Evolutionary conservation across 2,113 vertebrate genomes (phyloP).

Genomic region (Leucoraja erinaceus): DNA sequence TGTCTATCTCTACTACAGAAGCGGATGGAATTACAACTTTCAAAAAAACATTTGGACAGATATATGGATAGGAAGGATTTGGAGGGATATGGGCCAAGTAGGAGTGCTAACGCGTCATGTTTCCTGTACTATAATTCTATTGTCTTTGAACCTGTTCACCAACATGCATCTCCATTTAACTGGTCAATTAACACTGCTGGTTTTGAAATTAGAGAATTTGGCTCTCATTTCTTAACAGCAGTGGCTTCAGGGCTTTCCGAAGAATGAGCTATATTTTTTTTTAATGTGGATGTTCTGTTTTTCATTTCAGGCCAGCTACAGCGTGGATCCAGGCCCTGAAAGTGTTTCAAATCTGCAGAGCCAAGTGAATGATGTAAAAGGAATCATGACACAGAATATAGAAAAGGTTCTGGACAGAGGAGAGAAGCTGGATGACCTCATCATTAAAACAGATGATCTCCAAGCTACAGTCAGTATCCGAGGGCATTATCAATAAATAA

Average conservation of each 20-base stretch:
- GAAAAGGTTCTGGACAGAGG: constrained; percentile 69
- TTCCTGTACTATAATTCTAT: too few species aligned
- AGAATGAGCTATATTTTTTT: background rate
- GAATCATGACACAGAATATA: constrained; percentile 70
- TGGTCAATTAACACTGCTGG: background rate
- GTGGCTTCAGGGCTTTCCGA: background rate
- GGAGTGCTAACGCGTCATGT: too few species aligned
- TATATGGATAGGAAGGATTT: too few species aligned
- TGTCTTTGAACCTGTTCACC: background rate
- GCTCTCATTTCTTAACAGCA: background rate
- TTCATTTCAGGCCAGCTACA: constrained; percentile 49
- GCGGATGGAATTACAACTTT: too few species aligned
- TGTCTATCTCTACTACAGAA: too few species aligned
- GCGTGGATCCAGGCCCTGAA: constrained; percentile 43
- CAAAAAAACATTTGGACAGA: too few species aligned
- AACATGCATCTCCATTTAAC: background rate
- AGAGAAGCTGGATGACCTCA: constrained; percentile 59
- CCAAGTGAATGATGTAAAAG: constrained; percentile 72
- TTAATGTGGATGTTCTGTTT: background rate
- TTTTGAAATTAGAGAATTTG: background rate
- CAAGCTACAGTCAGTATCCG: constrained; percentile 61
- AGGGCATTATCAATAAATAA: too few species aligned
- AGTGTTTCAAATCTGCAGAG: constrained; percentile 57
- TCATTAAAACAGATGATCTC: constrained; percentile 58
- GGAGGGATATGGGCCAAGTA: too few species aligned